A percentile compares a stretch with the other conserved stretches of the same genome.
Conservation (phyloP, 2,797 vertebrate species). For the Helarctos malayanus region DNA sequence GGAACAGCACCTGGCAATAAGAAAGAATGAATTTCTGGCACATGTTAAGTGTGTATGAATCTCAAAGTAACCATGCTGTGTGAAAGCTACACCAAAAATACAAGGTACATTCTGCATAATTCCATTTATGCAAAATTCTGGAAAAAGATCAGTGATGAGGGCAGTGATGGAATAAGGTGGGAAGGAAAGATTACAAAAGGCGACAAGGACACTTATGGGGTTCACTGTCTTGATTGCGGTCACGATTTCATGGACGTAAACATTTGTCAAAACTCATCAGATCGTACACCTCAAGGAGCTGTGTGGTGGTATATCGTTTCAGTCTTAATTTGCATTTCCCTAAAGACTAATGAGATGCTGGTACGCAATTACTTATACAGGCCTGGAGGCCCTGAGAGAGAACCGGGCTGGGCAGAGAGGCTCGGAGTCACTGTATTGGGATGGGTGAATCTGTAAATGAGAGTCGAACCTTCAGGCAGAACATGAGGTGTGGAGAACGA, state of each 20-base stretch:
- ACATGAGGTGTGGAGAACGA: neutral
- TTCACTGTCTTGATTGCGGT: neutral
- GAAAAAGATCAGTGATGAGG: neutral
- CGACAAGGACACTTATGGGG: neutral
- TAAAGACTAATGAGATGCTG: neutral
- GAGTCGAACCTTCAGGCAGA: neutral
- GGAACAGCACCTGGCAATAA: neutral
- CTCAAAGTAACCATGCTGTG: neutral
- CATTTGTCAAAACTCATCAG: neutral
- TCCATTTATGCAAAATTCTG: neutral
- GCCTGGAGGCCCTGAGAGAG: neutral
- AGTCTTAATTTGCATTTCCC: neutral
- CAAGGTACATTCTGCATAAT: neutral
- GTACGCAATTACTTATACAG: neutral
- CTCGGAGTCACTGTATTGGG: neutral
- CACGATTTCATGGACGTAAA: neutral
- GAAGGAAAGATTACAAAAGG: neutral
- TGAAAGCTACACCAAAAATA: neutral
- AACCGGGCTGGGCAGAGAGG: neutral
- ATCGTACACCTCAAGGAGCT: neutral
- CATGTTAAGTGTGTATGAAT: neutral
- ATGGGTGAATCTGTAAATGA: neutral
- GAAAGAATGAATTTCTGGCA: conserved; percentile 1
- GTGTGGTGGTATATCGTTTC: neutral
- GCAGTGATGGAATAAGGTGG: neutral